These are phyloP conservation scores for Heterohyrax brucei DNA, from an alignment of 2,797 vertebrate genomes.

Conservation along the genomic window DNA sequence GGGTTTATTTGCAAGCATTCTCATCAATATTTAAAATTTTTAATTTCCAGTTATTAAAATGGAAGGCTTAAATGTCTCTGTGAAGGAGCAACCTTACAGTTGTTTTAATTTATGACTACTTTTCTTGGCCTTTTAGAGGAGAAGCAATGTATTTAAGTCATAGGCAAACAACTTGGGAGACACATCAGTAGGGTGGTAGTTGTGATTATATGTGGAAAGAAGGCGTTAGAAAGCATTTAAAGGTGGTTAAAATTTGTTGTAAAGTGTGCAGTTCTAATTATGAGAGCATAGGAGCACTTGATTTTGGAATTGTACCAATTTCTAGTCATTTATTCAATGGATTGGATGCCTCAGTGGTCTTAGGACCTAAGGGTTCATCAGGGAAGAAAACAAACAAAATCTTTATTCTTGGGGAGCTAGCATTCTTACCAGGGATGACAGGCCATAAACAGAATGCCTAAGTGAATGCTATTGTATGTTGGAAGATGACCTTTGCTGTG, in stretches of 20 bases:
- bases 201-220: neutral
- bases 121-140: neutral
- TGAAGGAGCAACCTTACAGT: conserved; percentile 15
- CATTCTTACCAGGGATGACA: neutral
- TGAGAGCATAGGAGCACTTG: neutral
- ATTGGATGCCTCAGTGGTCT: neutral
- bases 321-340: conserved; percentile 32
- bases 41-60: conserved; percentile 59
- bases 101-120: conserved; percentile 55
- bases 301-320: conserved; percentile 13
- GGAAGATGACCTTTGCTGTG: neutral
- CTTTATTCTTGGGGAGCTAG: neutral
- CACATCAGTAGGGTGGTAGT: neutral
- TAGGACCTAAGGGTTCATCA: conserved; percentile 11
- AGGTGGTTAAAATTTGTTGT: conserved; percentile 56
- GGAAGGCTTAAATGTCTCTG: conserved; percentile 3
- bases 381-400: conserved; percentile 4
- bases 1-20: conserved; percentile 65
- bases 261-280: conserved; percentile 45
- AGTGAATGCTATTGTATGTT: neutral
- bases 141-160: conserved; percentile 29
- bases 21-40: conserved; percentile 42
- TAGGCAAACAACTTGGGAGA: conserved; percentile 53
- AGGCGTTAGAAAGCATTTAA: neutral
- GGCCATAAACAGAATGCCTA: conserved; percentile 35